Base-by-base conservation (phyloP, 2,888 invertebrate genomes). In the Lucinisca nassula region DNA sequence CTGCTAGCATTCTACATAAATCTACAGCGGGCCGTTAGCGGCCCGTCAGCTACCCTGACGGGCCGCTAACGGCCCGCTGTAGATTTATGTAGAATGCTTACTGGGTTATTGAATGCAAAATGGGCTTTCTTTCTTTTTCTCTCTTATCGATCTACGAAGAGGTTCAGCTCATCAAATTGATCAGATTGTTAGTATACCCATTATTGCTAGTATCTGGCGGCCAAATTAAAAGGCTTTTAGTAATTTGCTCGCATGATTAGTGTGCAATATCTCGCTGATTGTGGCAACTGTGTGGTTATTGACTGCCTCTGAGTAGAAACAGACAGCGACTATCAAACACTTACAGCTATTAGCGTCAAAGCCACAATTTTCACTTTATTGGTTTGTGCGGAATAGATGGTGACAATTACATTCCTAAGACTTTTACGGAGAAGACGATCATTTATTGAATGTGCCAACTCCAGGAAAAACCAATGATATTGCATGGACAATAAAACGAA, bases 221-320 rank as follows among this genome's bases (percentile, higher is more conserved):
- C 67, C 67, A 67, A 67, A 67, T 67, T 67, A 67, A 67, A 67
- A 67, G 67, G 35, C 67, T 67, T 67, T 67, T 67, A 67, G 67
- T 67, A 67, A 67, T 67, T 67, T 67, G 67, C 35, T 67, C 67
- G 67, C 35, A 67, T 67, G 67, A 67, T 67, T 67, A 67, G 67
- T 67, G 67, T 35, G 67, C 67, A 67, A 67, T 67, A 67, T 67
- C 67, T 67, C 67, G 14, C 67, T 35, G 67, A 67, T 67, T 67
- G 67, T 67, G 35, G 67, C 35, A 67, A 67, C 35, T 67, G 67
- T 67, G 67, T 67, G 67, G 67, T 67, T 67, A 67, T 67, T 67
- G 67, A 67, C 67, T 67, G 67, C 35, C 24, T 67, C 35, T 67
- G 35, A 67, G 67, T 12, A 35, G 24, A 67, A 67, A 67, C 67